These are phyloP conservation scores for Misgurnus anguillicaudatus DNA, from an alignment of 2,113 vertebrate genomes.

Conservation along the genomic window DNA sequence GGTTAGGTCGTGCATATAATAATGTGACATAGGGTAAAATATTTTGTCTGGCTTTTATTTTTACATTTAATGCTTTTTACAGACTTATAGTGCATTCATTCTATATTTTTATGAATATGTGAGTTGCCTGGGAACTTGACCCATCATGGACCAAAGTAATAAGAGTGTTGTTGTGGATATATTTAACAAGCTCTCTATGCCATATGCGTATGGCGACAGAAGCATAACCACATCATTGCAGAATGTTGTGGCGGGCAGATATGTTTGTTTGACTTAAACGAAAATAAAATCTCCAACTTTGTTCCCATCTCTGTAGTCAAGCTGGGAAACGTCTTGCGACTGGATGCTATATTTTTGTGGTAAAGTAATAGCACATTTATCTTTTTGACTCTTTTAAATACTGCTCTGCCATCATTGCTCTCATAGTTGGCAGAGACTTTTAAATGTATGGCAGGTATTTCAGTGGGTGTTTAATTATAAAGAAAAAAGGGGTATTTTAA, in stretches of 20 bases:
- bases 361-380: constrained; percentile 57
- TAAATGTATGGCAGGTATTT: constrained; percentile 48
- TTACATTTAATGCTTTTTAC: too few relatives aligned
- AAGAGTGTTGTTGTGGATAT: background rate
- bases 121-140: too few relatives aligned
- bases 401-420: constrained; percentile 55
- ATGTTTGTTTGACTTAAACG: background rate
- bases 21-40: background rate
- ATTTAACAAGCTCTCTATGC: background rate
- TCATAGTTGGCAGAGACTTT: constrained; percentile 49
- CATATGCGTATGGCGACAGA: background rate
- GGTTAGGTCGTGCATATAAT: background rate
- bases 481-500: background rate
- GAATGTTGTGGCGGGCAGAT: constrained; percentile 10
- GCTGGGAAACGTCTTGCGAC: constrained; percentile 51
- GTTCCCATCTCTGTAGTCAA: constrained; percentile 26
- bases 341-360: constrained; percentile 60
- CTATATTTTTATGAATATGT: too few relatives aligned
- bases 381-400: constrained; percentile 31
- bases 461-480: constrained; percentile 33
- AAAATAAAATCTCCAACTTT: constrained; percentile 38
- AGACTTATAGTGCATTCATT: too few relatives aligned
- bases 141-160: background rate
- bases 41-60: constrained; percentile 8
- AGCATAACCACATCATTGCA: constrained; percentile 5